Conservation (phyloP, 2,797 vertebrate species). For the Kryptopterus vitreolus region DNA sequence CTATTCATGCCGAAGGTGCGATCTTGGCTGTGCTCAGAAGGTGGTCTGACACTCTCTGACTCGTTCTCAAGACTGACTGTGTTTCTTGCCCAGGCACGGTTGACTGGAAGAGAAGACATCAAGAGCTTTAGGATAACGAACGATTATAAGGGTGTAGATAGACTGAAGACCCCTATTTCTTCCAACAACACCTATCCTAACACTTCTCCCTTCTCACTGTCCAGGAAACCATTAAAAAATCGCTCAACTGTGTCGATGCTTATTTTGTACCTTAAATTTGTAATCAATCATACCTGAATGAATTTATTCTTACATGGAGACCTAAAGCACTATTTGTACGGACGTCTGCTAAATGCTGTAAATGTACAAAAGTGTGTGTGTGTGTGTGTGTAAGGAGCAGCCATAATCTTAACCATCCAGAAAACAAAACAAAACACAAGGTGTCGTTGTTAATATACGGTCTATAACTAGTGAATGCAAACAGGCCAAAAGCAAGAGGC, state of each 20-base stretch:
- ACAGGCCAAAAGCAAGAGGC: background rate
- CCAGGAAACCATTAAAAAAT: too few relatives aligned
- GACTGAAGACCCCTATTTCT: too few relatives aligned
- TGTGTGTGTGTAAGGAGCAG: background rate
- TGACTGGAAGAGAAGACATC: background rate
- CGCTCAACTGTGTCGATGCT: too few relatives aligned
- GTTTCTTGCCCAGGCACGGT: background rate
- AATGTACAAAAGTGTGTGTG: too few relatives aligned
- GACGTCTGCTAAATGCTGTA: too few relatives aligned
- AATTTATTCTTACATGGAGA: too few relatives aligned
- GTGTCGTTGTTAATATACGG: background rate
- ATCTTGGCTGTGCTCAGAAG: background rate
- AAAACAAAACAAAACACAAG: background rate
- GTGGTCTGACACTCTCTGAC: background rate
- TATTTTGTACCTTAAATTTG: too few relatives aligned
- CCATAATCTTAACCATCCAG: background rate
- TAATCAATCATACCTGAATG: too few relatives aligned
- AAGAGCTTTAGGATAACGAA: background rate
- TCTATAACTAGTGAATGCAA: background rate
- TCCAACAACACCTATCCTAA: too few relatives aligned
- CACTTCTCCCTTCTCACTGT: too few relatives aligned
- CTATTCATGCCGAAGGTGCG: background rate
- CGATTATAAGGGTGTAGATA: background rate
- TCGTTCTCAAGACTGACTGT: background rate
- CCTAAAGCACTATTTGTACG: too few relatives aligned